Evolutionary conservation across 2,888 invertebrate species (phyloP).

Genomic region (Limnephilus lunatus): DNA sequence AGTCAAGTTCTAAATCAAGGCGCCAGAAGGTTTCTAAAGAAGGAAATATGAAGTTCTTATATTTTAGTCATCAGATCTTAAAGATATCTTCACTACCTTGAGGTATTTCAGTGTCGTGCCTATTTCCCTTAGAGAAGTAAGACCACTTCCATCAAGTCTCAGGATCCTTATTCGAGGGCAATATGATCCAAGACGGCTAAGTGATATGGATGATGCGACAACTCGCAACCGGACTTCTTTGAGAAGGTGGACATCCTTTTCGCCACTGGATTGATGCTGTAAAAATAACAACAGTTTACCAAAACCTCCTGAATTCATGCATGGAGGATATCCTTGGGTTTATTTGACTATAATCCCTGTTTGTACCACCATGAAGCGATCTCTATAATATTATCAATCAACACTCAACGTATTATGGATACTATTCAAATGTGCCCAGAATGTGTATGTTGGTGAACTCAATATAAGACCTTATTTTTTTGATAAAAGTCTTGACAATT

Average conservation of each 20-base stretch:
- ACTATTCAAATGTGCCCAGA: too few species aligned
- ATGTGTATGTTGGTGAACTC: too few species aligned
- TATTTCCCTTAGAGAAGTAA: conserved; percentile 82
- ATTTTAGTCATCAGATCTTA: neutral
- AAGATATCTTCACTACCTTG: conserved; percentile 70
- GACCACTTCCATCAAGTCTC: conserved; percentile 82
- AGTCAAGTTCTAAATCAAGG: neutral
- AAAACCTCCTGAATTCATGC: too few species aligned
- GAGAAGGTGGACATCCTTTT: conserved; percentile 72
- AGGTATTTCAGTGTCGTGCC: conserved; percentile 81
- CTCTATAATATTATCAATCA: neutral
- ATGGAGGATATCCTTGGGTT: too few species aligned
- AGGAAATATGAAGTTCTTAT: neutral
- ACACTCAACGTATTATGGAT: too few species aligned
- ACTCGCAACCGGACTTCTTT: conserved; percentile 81
- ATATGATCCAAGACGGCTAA: conserved; percentile 80
- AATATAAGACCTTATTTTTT: too few species aligned
- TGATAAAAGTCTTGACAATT: too few species aligned
- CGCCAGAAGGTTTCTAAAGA: neutral
- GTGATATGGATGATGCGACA: conserved; percentile 80
- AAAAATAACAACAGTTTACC: conserved; percentile 5
- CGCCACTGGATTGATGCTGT: conserved; percentile 76
- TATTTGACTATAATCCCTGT: too few species aligned
- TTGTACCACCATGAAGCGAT: neutral
- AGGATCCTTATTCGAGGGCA: conserved; percentile 80